Conservation (phyloP, 2,113 vertebrate genomes). For the Zapus hudsonius region DNA sequence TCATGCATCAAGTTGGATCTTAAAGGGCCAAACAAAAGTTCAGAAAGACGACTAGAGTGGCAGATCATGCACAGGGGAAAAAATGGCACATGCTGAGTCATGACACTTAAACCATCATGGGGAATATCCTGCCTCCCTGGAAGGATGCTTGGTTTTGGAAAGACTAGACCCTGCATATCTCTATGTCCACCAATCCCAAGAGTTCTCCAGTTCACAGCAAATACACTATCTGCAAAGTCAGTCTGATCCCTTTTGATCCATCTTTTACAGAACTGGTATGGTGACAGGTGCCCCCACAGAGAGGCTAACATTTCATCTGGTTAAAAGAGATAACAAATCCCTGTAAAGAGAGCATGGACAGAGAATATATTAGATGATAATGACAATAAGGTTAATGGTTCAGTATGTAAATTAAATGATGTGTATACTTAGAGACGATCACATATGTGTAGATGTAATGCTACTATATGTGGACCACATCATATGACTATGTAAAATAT, state of each 20-base stretch:
- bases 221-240: background rate
- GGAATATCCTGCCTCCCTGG: background rate
- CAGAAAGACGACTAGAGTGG: background rate
- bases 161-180: background rate
- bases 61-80: too few species aligned
- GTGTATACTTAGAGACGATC: background rate
- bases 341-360: background rate
- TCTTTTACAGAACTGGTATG: background rate
- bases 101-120: background rate
- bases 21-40: background rate
- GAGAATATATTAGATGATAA: background rate
- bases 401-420: background rate
- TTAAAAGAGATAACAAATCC: background rate
- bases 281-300: background rate
- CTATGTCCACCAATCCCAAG: too few species aligned
- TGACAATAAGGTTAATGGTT: background rate
- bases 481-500: background rate
- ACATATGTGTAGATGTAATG: background rate
- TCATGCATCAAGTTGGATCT: background rate
- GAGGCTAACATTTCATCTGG: background rate
- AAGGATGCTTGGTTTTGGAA: background rate
- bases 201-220: background rate
- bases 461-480: background rate
- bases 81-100: background rate
- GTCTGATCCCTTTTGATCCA: background rate